Evolutionary conservation across 92 coral and sea anemone genomes (phyloP).

Genomic region (Epizoanthus fatuus): DNA sequence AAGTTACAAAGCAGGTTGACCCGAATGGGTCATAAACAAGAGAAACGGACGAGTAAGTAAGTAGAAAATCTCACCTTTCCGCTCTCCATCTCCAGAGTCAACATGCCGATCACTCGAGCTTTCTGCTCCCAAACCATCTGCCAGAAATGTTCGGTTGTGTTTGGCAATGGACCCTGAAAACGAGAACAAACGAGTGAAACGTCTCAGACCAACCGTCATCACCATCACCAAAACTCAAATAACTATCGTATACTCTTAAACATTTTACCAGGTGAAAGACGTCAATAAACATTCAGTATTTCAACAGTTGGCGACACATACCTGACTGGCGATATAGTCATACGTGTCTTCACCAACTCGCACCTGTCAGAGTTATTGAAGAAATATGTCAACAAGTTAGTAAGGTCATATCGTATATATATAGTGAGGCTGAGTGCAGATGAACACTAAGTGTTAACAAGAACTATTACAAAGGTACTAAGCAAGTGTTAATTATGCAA

Average conservation of each 20-base stretch:
- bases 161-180: conserved; percentile 93
- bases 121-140: conserved; percentile 98
- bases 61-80: conserved; percentile 74
- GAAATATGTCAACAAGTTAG: background rate
- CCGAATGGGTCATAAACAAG: background rate
- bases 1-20: background rate
- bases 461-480: background rate
- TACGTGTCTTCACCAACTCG: conserved; percentile 83
- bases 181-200: too few relatives aligned
- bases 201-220: too few relatives aligned
- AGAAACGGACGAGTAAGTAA: background rate
- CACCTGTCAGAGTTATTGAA: conserved; percentile 50
- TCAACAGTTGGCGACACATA: background rate
- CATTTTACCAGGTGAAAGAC: background rate
- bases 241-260: background rate
- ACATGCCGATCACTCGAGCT: conserved; percentile 92
- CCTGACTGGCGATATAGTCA: conserved; percentile 96
- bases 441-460: background rate
- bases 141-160: conserved; percentile 93
- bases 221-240: background rate
- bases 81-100: conserved; percentile 86
- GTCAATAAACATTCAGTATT: background rate
- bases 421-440: background rate
- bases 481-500: too few relatives aligned
- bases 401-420: too few relatives aligned